These are phyloP conservation scores for silkworm (Bombyx mori) DNA, from an alignment of 1,140 invertebrate species.

Conservation along the genomic window DNA sequence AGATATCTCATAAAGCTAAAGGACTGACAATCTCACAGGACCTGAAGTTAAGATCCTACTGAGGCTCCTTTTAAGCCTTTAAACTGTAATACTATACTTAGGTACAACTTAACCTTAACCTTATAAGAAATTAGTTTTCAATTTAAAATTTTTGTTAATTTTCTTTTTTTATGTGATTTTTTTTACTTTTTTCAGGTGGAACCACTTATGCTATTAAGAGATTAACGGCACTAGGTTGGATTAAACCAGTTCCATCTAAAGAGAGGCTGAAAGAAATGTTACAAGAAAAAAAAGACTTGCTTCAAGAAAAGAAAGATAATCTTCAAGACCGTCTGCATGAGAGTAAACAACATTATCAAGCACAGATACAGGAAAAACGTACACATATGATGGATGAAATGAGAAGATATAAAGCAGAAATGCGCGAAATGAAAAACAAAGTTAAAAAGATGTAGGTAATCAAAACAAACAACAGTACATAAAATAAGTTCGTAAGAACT, in stretches of 20 bases:
- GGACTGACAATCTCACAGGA: too few species aligned
- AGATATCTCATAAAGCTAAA: too few species aligned
- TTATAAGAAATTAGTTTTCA: too few species aligned
- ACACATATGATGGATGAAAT: conserved; percentile 69
- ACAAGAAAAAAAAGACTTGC: conserved; percentile 70
- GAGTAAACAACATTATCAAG: conserved; percentile 61
- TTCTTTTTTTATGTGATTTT: too few species aligned
- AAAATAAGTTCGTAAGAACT: too few species aligned
- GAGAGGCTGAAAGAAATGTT: conserved; percentile 75
- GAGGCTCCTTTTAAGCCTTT: too few species aligned
- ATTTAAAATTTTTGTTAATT: too few species aligned
- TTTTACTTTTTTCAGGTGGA: conserved; percentile 66
- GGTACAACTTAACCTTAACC: too few species aligned
- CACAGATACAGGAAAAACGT: conserved; percentile 49
- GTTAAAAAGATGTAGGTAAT: conserved; percentile 54
- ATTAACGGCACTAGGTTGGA: conserved; percentile 76
- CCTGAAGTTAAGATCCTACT: too few species aligned
- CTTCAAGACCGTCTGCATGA: conserved; percentile 68
- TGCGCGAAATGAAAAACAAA: conserved; percentile 63
- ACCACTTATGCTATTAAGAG: conserved; percentile 81
- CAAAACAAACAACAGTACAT: too few species aligned
- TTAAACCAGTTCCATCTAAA: conserved; percentile 76
- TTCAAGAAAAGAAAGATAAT: conserved; percentile 71
- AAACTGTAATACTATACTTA: too few species aligned
- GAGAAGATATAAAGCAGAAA: conserved; percentile 65